Percentiles rank a stretch among this genome's conserved stretches.
Conservation (phyloP, 1,140 invertebrate species). For the Penaeus japonicus region DNA sequence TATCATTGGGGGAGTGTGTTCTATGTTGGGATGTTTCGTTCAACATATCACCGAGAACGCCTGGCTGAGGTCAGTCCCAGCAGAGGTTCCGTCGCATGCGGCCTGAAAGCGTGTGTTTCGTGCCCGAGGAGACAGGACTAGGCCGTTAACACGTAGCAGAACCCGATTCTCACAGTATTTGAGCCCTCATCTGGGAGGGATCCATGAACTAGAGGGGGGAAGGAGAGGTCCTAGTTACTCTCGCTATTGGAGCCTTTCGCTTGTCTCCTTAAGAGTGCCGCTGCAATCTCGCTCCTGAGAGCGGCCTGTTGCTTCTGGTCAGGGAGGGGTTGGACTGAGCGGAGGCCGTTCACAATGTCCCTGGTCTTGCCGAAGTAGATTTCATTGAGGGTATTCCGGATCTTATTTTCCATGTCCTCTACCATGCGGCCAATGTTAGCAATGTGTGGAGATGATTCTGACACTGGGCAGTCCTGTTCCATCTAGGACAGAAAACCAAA, state of each 20-base stretch:
- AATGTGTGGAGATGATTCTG: slow-evolving; percentile 94
- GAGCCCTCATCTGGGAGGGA: slow-evolving; percentile 18
- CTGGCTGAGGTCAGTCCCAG: too few species aligned
- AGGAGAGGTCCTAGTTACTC: slow-evolving; percentile 36
- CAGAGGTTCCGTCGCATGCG: background rate
- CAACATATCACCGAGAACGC: slow-evolving; percentile 18
- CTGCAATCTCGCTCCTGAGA: slow-evolving; percentile 84
- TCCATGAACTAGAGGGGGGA: slow-evolving; percentile 17
- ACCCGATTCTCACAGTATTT: slow-evolving; percentile 21
- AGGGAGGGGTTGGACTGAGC: slow-evolving; percentile 84
- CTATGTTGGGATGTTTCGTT: slow-evolving; percentile 22
- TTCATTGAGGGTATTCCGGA: slow-evolving; percentile 96
- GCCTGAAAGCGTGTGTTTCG: slow-evolving; percentile 53
- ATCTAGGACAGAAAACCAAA: slow-evolving; percentile 69
- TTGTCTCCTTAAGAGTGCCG: slow-evolving; percentile 58
- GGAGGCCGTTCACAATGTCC: slow-evolving; percentile 97
- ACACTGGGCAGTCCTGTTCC: slow-evolving; percentile 88
- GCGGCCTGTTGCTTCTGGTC: slow-evolving; percentile 84
- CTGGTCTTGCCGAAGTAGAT: slow-evolving; percentile 99
- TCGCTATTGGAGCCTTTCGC: slow-evolving; percentile 39
- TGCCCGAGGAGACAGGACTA: slow-evolving; percentile 43
- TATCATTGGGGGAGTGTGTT: slow-evolving; percentile 37
- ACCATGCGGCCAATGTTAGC: slow-evolving; percentile 97
- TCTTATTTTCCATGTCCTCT: slow-evolving; percentile 99
- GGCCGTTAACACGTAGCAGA: slow-evolving; percentile 19